Evolutionary conservation across 2,113 vertebrate species (phyloP), one percentile per base, ranked within the genome.

Genomic region (Dipodomys ordii): DNA sequence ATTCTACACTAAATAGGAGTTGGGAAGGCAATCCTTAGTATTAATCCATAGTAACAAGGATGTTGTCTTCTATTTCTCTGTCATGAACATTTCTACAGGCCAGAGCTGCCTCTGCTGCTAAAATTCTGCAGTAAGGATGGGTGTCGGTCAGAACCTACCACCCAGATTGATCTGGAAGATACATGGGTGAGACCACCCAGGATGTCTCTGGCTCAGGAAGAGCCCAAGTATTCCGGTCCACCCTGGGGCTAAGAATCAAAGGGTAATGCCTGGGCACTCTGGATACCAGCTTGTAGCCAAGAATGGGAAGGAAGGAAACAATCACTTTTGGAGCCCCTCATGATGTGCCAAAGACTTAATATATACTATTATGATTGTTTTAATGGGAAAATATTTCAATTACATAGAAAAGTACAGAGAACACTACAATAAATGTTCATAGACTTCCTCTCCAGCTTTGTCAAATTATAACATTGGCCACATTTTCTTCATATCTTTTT

Each of bases 201-300:
- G 91, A 46, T 94, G 83, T 9, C 53, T 88, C 77, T 92, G 93
- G 93, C 91, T 90, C 83, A 84, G 79, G 76, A 87, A 86, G 32
- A 94, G 35, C n/a, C 72, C 3, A 49, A 65, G 60, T 68, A 16
- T 72, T 88, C 79, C 89, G 92, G 91, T 60, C 69, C 64, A 88
- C 74, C 91, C 77, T 88, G 72, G 64, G 91, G 91, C 94, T 93
- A 80, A 86, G 71, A 76, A 53, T 72, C 35, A 87, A 80, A 83
- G 53, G 67, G 86, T 83, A 86, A 95, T 81, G 76, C 76, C 76
- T 68, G 67, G 80, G 91, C 77, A 86, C 28, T 87, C 1, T 1
- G 69, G 28, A 87, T 2, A 53, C 32, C 76, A 90, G 35, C 23
- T 91, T 80, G 64, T 6, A 89, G 91, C 83, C 89, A 96, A 93